These are phyloP conservation scores for Drosophila ironensis DNA, from an alignment of 1,140 invertebrate species.

Conservation along the genomic window DNA sequence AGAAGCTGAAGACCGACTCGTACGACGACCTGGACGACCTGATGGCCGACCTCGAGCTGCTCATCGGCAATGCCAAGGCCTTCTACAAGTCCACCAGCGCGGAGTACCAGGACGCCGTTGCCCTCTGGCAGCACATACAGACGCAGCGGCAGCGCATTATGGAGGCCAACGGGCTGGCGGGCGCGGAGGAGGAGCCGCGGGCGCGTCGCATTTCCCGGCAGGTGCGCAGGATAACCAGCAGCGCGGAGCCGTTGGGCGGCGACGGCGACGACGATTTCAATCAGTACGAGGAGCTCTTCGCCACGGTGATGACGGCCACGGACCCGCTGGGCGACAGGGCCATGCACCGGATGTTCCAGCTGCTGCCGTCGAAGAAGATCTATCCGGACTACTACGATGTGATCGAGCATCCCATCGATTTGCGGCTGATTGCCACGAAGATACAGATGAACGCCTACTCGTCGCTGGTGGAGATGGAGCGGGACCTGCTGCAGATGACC, in stretches of 20 bases:
- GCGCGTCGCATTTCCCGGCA: constrained; percentile 60
- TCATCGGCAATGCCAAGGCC: constrained; percentile 95
- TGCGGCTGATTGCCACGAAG: constrained; percentile 95
- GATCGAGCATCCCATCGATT: constrained; percentile 97
- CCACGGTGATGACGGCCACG: constrained; percentile 89
- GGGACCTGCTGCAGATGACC: constrained; percentile 94
- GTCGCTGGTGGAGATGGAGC: constrained; percentile 91
- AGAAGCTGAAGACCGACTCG: constrained; percentile 97
- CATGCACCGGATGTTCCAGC: constrained; percentile 92
- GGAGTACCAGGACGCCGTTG: constrained; percentile 95
- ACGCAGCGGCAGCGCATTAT: constrained; percentile 83
- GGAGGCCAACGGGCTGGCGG: constrained; percentile 76
- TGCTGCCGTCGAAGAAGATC: constrained; percentile 93
- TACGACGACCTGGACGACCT: constrained; percentile 95
- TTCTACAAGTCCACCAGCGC: constrained; percentile 94
- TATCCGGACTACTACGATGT: constrained; percentile 99
- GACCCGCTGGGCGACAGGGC: constrained; percentile 91
- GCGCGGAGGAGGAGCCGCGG: constrained; percentile 76
- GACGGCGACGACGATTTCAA: constrained; percentile 87
- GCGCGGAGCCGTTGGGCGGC: constrained; percentile 82
- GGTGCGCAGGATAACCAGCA: constrained; percentile 65
- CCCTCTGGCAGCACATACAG: constrained; percentile 93
- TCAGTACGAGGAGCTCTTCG: constrained; percentile 91
- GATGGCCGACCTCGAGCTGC: constrained; percentile 91
- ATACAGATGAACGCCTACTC: constrained; percentile 93